Evolutionary conservation across 1,140 invertebrate species (phyloP).

Genomic region (Drosophila ananassae): DNA sequence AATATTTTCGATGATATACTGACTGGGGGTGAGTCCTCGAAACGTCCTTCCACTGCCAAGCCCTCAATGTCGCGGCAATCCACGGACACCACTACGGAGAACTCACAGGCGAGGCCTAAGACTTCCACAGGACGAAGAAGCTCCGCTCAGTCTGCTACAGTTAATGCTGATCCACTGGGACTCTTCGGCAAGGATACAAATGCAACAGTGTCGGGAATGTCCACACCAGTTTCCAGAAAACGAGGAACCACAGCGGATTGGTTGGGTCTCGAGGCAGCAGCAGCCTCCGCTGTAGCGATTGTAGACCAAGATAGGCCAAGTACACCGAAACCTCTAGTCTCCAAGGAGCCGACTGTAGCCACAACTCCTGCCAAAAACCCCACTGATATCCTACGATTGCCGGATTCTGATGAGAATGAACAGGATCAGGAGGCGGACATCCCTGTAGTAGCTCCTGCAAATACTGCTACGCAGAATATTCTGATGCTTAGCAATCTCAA

Average conservation of each 20-base stretch:
- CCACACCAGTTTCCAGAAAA: conserved; percentile 66
- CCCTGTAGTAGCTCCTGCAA: conserved; percentile 2
- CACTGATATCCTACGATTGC: conserved; percentile 29
- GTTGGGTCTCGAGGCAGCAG: conserved; percentile 62
- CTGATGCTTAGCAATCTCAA: conserved; percentile 66
- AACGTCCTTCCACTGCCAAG: conserved; percentile 59
- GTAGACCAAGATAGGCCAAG: conserved; percentile 19
- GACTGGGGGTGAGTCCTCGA: conserved; percentile 24
- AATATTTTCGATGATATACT: conserved; percentile 68
- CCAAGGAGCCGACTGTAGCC: conserved; percentile 10
- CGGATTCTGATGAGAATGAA: conserved; percentile 37
- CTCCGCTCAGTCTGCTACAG: conserved; percentile 56
- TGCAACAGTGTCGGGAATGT: conserved; percentile 66
- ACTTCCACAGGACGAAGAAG: conserved; percentile 71
- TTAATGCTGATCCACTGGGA: conserved; percentile 73
- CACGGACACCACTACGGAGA: conserved; percentile 80
- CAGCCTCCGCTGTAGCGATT: conserved; percentile 1
- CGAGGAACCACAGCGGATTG: conserved; percentile 73
- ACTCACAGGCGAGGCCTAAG: conserved; percentile 68
- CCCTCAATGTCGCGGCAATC: conserved; percentile 76
- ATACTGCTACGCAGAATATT: conserved; percentile 57
- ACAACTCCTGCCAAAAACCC: not conserved
- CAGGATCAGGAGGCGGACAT: conserved; percentile 11
- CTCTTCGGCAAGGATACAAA: conserved; percentile 66
- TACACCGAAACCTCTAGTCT: not conserved